Percentiles rank a stretch among this genome's conserved stretches.
Conservation (phyloP, 64 coral and sea anemone genomes). For the Pocillopora damicornis region DNA sequence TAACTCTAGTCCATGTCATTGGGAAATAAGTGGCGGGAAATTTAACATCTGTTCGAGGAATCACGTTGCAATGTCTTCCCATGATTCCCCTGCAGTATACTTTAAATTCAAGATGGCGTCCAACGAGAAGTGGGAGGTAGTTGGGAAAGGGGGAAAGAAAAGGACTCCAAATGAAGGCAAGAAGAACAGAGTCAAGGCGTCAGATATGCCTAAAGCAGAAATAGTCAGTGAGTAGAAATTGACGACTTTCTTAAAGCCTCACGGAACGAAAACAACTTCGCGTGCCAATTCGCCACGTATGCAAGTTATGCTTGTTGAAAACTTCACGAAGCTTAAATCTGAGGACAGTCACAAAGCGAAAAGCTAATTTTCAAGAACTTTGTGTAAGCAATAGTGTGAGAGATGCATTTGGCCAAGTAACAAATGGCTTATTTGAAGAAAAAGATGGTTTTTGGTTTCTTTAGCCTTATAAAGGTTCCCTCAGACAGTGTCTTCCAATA, state of each 20-base stretch:
- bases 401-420: no score
- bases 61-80: slow-evolving; percentile 25
- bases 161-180: slow-evolving; percentile 38
- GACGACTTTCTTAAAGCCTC: background rate
- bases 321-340: no score
- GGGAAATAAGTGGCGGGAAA: slow-evolving; percentile 32
- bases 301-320: background rate
- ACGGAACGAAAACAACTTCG: background rate
- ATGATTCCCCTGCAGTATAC: background rate
- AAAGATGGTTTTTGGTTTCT: no score
- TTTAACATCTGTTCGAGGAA: background rate
- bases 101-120: slow-evolving; percentile 62
- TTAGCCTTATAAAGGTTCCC: no score
- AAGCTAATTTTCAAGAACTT: no score
- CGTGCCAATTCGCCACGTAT: slow-evolving; percentile 13
- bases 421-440: no score
- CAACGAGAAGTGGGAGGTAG: slow-evolving; percentile 61
- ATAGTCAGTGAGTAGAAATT: slow-evolving; percentile 34
- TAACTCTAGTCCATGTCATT: no score
- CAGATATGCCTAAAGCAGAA: slow-evolving; percentile 31
- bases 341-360: no score
- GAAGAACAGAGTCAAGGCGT: slow-evolving; percentile 44
- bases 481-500: no score
- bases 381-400: no score
- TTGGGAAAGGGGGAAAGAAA: slow-evolving; percentile 55